Evolutionary conservation across 1,140 invertebrate genomes (phyloP), one percentile per base, ranked within the genome.

Genomic region (Halotydeus destructor): DNA sequence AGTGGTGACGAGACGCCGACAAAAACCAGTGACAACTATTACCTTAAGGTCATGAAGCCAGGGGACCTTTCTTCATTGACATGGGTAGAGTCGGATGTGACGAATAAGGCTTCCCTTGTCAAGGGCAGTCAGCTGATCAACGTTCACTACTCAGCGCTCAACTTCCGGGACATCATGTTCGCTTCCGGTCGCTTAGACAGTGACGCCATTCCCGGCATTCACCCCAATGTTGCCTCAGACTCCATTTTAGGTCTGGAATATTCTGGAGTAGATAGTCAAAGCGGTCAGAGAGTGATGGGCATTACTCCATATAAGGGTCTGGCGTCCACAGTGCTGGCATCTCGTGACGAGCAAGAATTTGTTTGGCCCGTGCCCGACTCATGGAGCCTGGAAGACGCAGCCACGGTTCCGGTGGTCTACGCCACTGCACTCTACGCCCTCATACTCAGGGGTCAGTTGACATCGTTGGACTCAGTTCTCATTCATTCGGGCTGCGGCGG

Each of bases 401-500:
- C 85, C 0, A 89, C 86, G 0, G 76, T 96, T 47, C 89, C 89
- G 2, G 81, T 86, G 22, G 82, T 81, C 14, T 91, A 89, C 57
- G 68, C 79, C 19, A 91, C 85, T 5, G 67, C 61, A 5, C 69
- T 65, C 52, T 69, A 69, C 52, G 64, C 67, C 24, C 50, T 69
- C 11, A 55, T 77, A 23, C 72, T 88, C 19, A 68, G 88, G 49
- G 89, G 86, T 35, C 61, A 70, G 45, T 71, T 96, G 63, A 69
- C 69, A 52, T 65, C 69, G 38, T 84, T 84, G 2, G 81, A 94
- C 52, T 69, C 69, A 28, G 69, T 96, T 23, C 67, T 97, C 1
- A 78, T 97, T 49, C 89, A 97, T 56, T 83, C 88, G 79, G 89
- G 89, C 47, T 78, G 80, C 49, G 89, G 88, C 50, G 88, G 86